A percentile compares a stretch with the other conserved stretches of the same genome.
Conservation (phyloP, 2,797 vertebrate genomes). For the Sphenopsis melanotis region DNA sequence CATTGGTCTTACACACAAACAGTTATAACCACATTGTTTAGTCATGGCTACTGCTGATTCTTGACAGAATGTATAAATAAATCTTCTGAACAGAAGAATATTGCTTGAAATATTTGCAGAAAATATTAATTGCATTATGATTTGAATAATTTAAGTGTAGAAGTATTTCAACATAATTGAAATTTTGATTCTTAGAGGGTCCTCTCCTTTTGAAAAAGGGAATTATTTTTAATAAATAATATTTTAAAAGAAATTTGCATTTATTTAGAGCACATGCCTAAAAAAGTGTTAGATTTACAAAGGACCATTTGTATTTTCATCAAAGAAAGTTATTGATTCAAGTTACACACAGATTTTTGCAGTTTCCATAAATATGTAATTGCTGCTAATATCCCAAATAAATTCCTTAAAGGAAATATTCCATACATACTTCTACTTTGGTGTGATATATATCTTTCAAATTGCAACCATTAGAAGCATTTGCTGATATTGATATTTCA, state of each 20-base stretch:
- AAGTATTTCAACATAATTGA: background rate
- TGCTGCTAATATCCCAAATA: background rate
- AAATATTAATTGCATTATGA: background rate
- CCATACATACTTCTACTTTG: background rate
- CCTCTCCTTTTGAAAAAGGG: background rate
- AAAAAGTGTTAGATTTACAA: background rate
- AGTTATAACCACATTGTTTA: background rate
- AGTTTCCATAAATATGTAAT: background rate
- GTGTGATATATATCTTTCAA: background rate
- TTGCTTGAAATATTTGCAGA: background rate
- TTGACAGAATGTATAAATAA: background rate
- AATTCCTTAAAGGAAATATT: background rate
- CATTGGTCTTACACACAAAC: background rate
- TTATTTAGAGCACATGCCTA: fast-evolving
- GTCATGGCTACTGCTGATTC: background rate
- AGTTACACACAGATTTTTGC: background rate
- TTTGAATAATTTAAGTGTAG: background rate
- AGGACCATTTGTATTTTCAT: background rate
- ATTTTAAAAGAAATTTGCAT: background rate
- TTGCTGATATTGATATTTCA: background rate
- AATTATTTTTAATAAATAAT: background rate
- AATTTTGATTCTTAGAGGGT: background rate
- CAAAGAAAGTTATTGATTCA: background rate
- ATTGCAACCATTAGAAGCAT: background rate
- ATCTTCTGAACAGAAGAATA: background rate